phyloP scores from a whole-genome alignment of 2,113 vertebrate species.

The Melanocharis versteri region DNA sequence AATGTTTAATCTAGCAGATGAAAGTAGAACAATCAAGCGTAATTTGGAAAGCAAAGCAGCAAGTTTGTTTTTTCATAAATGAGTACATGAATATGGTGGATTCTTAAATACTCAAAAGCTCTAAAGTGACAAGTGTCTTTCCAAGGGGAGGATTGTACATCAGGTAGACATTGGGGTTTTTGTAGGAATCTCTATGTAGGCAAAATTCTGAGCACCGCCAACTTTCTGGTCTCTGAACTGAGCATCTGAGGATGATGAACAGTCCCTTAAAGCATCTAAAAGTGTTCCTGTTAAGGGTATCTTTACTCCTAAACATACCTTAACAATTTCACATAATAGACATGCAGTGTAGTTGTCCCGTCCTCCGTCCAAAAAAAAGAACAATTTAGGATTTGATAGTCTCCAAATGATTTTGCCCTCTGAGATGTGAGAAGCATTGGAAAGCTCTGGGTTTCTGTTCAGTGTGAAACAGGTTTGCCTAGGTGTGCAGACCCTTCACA shows the following conservation, averaged over 20 bases:
- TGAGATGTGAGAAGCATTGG: not conserved
- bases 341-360: fast-evolving
- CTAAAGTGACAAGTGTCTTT: not conserved
- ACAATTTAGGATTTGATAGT: not conserved
- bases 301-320: not conserved
- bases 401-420: not conserved
- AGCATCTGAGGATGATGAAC: not conserved
- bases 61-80: not conserved
- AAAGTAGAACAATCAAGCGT: not conserved
- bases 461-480: not conserved
- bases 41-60: not conserved
- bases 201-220: not conserved
- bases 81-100: fast-evolving
- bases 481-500: not conserved
- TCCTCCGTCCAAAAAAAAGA: not conserved
- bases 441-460: not conserved
- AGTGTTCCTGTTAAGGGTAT: not conserved
- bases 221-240: not conserved
- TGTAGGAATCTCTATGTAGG: not conserved
- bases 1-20: conserved; percentile 31
- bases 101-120: not conserved
- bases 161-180: not conserved
- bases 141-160: not conserved
- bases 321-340: not conserved
- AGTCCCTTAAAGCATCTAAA: not conserved